These are phyloP conservation scores for Corythoichthys haematopterus DNA, from an alignment of 2,113 vertebrate species.

Conservation along the genomic window DNA sequence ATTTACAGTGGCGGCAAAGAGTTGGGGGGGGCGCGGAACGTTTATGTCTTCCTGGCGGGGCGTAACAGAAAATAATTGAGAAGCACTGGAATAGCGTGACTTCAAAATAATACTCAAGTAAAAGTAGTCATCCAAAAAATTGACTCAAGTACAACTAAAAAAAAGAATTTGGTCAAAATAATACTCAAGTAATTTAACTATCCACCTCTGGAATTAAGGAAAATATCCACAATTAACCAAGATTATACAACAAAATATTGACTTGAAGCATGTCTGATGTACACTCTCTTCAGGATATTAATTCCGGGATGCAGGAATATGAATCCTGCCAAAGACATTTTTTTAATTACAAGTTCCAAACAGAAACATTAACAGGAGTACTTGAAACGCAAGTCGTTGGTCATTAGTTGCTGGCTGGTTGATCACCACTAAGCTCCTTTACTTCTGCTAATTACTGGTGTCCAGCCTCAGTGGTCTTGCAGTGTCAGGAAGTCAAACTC, in stretches of 20 bases:
- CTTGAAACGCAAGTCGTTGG: conserved; percentile 30
- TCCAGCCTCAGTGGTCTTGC: conserved; percentile 24
- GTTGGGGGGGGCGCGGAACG: no score
- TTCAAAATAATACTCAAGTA: no score
- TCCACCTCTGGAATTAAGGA: not conserved
- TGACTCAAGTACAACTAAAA: no score
- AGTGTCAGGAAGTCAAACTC: conserved; percentile 32
- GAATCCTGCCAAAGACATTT: conserved; percentile 10
- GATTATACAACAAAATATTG: not conserved
- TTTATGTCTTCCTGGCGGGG: no score
- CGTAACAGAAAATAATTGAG: no score
- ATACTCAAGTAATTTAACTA: no score
- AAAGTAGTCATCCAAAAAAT: no score
- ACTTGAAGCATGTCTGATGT: not conserved
- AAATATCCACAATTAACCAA: not conserved
- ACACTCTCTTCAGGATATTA: not conserved
- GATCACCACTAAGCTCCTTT: conserved; percentile 13
- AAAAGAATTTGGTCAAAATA: no score
- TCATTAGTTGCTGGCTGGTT: conserved; percentile 42
- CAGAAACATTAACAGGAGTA: conserved; percentile 26
- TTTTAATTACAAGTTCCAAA: conserved; percentile 26
- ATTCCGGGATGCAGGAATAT: not conserved
- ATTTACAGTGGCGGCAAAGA: no score
- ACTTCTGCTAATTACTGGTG: conserved; percentile 39
- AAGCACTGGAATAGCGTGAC: no score